Base-by-base conservation (phyloP, 2,888 invertebrate genomes). In the Listrodromus nycthemerus region DNA sequence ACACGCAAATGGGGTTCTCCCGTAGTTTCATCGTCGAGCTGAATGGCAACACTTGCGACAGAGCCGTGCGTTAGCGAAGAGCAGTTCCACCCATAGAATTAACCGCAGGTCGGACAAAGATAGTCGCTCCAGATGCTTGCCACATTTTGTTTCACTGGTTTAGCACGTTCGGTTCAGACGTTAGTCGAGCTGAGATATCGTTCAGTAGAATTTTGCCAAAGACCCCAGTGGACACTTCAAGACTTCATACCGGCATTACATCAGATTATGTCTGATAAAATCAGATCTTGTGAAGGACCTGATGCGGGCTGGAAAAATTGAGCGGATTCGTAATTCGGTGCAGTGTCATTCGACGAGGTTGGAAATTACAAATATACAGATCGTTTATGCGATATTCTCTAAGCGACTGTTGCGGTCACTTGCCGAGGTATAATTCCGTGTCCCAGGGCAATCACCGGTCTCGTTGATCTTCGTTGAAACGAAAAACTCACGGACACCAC, bases 361-460 rank as follows among this genome's bases (percentile, higher is more conserved):
- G 16, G 41, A 16, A 45, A 16, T 16, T 45, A 4, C 16, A 45
- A 16, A 45, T 45, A 45, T 45, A 16, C 50, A 33, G 4, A 50
- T 33, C 63, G 27, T 21, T 21, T n/a, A 63, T 63, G 5, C 19
- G 33, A 63, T 24, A 52, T 52, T 24, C 45, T 21, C 21, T n/a
- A 48, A 41, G 61, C 19, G 45, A 16, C 41, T 19, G 52, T 55
- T 8, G 33, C 6, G 13, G 13, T 19, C 13, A 41, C 16, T 33
- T 24, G 70, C n/a, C 19, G n/a, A 58, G 19, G 30, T 77, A 73
- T 73, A 61, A 52, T 83, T 67, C 52, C 80, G 50, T 76, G 80
- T 76, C 83, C 83, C 83, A 83, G 80, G 76, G 83, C 83, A 80
- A 80, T 80, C 41, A 74, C 65, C 33, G 83, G 83, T 63, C 76